phyloP scores from a whole-genome alignment of 2,113 vertebrate species.

The Arothron firmamentum region DNA sequence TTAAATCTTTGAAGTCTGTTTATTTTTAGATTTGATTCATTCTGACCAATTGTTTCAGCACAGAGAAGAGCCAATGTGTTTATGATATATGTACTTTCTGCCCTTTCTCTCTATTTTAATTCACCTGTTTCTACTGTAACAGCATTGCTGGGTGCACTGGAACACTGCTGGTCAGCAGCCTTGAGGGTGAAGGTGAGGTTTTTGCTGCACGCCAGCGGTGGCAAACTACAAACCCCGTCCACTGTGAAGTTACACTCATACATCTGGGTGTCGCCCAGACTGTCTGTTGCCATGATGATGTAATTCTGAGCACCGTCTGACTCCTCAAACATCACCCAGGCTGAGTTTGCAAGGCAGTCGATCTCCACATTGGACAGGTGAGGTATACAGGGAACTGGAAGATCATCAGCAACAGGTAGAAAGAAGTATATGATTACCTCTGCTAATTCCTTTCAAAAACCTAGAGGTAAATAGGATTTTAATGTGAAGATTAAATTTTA shows the following conservation, averaged over 20 bases:
- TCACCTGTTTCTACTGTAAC: slow-evolving; percentile 64
- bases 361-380: slow-evolving; percentile 59
- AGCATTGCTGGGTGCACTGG: slow-evolving; percentile 60
- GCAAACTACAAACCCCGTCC: slow-evolving; percentile 52
- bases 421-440: neutral
- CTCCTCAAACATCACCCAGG: slow-evolving; percentile 62
- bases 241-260: slow-evolving; percentile 54
- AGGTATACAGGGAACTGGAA: slow-evolving; percentile 71
- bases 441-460: neutral
- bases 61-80: neutral
- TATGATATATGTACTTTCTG: neutral
- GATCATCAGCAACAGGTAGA: neutral
- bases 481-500: neutral
- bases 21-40: too few relatives aligned
- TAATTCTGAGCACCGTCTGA: slow-evolving; percentile 58
- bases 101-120: neutral
- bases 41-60: too few relatives aligned
- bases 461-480: neutral
- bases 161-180: slow-evolving; percentile 62
- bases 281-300: slow-evolving; percentile 33
- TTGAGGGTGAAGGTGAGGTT: slow-evolving; percentile 63
- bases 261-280: slow-evolving; percentile 6
- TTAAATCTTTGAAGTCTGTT: too few relatives aligned
- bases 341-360: slow-evolving; percentile 71
- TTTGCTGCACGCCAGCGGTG: slow-evolving; percentile 65